Evolutionary conservation across 2,113 vertebrate species (phyloP).

Genomic region (Vidua chalybeata): DNA sequence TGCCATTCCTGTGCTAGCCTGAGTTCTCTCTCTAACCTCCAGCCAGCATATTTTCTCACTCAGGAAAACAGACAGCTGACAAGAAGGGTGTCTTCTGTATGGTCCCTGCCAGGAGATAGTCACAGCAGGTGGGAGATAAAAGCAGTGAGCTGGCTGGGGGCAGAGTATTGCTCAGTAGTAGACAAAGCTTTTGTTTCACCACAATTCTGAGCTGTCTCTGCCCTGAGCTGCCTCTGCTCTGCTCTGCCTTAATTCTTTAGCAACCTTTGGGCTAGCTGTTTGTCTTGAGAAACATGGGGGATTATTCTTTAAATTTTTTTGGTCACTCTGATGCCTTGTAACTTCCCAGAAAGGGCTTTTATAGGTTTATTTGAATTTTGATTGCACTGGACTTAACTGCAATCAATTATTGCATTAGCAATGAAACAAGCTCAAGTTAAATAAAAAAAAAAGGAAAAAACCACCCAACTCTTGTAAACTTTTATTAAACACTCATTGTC

Average conservation of each 20-base stretch:
- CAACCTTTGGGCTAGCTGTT: background rate
- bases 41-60: fast-evolving
- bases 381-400: background rate
- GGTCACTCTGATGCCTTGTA: background rate
- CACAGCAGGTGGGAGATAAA: background rate
- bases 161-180: background rate
- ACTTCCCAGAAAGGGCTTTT: constrained; percentile 40
- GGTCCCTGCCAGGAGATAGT: background rate
- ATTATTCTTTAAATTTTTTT: background rate
- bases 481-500: constrained; percentile 6
- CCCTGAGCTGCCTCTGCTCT: background rate
- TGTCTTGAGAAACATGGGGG: background rate
- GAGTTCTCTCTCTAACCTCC: background rate
- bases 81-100: background rate
- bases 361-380: constrained; percentile 28
- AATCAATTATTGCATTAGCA: constrained; percentile 7
- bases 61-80: background rate
- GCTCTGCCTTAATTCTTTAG: background rate
- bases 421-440: background rate
- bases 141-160: background rate
- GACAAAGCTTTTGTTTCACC: background rate
- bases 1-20: background rate
- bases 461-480: background rate
- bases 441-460: background rate
- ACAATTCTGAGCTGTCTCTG: background rate